Base-by-base conservation (phyloP, 2,113 vertebrate species). In the Larimichthys polyactis region DNA sequence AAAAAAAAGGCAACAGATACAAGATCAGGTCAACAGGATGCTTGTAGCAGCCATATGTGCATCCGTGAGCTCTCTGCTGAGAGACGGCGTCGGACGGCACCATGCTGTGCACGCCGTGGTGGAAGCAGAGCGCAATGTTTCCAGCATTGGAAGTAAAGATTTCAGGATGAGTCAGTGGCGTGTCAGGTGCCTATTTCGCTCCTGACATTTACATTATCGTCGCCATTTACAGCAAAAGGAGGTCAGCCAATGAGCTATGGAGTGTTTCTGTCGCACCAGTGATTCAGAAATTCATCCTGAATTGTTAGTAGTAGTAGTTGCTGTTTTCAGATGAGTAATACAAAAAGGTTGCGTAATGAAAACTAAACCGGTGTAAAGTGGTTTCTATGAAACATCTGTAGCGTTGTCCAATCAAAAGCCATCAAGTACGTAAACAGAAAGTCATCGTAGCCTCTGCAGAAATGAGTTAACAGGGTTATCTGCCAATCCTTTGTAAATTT, bases 1-100 rank as follows among this genome's bases (percentile, higher is more conserved):
- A 36, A 59, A 36, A 36, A 59, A 59, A 65, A n/a, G 36, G 43
- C 58, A 40, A 24, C 52, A 43, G 66, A 16, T 54, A 73, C 79
- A 75, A 54, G 52, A 71, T 66, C 17, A 49, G 81, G 87, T 83
- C 78, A 88, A 81, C n/a, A 2, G 54, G 73, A 81, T 44, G 83
- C 81, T 76, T 85, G 79, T 83, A 63, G 82, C 68, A 52, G 78
- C 80, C 80, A 75, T 80, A 75, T 82, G 82, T 71, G 71, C 71
- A 43, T 70, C 62, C 81, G 32, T 81, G 40, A 75, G 58, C 54
- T 76, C 20, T 65, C 52, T 49, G 59, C 78, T 71, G 75, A 63
- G 63, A 40, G 65, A 79, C 69, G 17, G 54, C 43, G 75, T 16
- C 22, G 43, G 68, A 77, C 16, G 57, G 69, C 19, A 59, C 22